Base-by-base conservation (phyloP, 2,797 vertebrate species). In the Phalloptychus januarius region DNA sequence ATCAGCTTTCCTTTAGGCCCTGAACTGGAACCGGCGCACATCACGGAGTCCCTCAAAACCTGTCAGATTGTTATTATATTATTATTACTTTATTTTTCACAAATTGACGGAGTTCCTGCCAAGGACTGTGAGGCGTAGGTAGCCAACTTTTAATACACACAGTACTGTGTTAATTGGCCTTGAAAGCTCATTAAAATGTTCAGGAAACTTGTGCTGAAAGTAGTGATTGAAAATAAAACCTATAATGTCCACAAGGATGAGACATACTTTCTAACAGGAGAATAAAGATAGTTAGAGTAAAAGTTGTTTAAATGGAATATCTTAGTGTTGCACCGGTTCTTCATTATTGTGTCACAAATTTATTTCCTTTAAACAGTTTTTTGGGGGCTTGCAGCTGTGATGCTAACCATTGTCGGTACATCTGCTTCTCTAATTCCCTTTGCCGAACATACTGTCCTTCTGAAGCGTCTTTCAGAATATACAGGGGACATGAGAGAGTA, bases 121-220 rank as follows among this genome's bases (percentile, higher is more conserved):
- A 83, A 70, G 61, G 48, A 86, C 69, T 33, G n/a, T 7, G 50
- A 81, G 54, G 71, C 79, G 54, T 44, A 28, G 73, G 72, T 25
- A 4, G 86, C 88, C 83, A 91, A 84, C 74, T 81, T 88, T 83
- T 83, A 87, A 87, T 82, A 84, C 77, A 75, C 67, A 70, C 0
- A 31, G 44, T 77, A n/a, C 78, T 74, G 7, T 46, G 61, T 48
- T 87, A 87, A 91, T 88, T 67, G 44, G 70, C 71, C 77, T 15
- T 80, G 90, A 88, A 82, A 84, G 86, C 81, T 91, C 79, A 88
- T 83, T 79, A 78, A 83, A 70, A 86, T 76, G 85, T 77, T 75
- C 61, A 50, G 54, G 38, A 75, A 77, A 77, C 71, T 71, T 77
- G 83, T 33, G 52, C 78, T 69, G 72, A 79, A 83, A 78, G 81